A percentile compares a stretch with the other conserved stretches of the same genome.
phyloP scores from a whole-genome alignment of 2,113 vertebrate species.

The Bucco capensis region DNA sequence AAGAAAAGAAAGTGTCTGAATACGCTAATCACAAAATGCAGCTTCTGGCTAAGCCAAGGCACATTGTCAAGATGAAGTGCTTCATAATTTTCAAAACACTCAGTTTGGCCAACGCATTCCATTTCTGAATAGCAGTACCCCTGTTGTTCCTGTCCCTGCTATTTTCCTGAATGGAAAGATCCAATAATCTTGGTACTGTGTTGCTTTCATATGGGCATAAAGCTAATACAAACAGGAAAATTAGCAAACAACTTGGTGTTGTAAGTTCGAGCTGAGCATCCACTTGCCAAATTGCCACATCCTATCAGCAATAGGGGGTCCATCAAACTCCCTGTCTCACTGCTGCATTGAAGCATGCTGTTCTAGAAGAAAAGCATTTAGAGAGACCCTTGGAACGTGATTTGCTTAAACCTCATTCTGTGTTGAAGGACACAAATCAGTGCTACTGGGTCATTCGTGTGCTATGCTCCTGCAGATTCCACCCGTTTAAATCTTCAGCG shows the following conservation, averaged over 20 bases:
- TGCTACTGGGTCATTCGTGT: rapidly evolving
- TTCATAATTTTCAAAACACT: conserved; percentile 7
- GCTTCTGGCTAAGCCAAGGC: conserved; percentile 1
- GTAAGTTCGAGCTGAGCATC: background rate
- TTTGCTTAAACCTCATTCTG: background rate
- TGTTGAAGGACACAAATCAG: background rate
- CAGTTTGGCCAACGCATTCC: background rate
- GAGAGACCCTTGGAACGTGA: background rate
- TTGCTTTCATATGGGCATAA: background rate
- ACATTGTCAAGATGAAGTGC: conserved; percentile 5
- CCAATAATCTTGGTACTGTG: background rate
- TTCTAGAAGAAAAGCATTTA: background rate
- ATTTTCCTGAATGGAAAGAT: background rate
- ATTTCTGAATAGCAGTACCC: background rate
- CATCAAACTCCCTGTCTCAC: background rate
- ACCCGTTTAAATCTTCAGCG: background rate
- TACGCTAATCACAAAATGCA: conserved; percentile 30
- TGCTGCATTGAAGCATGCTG: background rate
- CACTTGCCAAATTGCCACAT: background rate
- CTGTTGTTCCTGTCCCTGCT: background rate
- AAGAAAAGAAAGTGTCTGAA: conserved; percentile 42
- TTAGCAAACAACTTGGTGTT: background rate
- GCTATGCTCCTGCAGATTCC: background rate
- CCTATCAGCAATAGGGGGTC: rapidly evolving
- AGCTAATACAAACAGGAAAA: background rate